phyloP scores from a whole-genome alignment of 1,140 invertebrate genomes.

The Microplitis mediator region DNA sequence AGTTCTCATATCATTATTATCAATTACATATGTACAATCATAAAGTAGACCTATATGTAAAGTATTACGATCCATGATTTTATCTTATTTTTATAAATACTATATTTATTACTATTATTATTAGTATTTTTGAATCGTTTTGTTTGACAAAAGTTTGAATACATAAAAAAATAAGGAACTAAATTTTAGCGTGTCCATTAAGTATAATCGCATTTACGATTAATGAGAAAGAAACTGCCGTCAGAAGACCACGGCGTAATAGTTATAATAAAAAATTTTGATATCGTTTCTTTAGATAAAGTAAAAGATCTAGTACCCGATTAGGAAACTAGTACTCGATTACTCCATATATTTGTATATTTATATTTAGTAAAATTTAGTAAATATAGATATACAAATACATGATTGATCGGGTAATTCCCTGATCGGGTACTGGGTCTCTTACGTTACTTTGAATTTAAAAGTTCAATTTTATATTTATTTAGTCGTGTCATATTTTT shows the following conservation, averaged over 20 bases:
- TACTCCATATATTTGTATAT: too few relatives aligned
- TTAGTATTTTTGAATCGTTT: not conserved
- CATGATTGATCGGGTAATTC: too few relatives aligned
- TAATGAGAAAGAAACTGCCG: conserved; percentile 7
- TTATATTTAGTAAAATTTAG: too few relatives aligned
- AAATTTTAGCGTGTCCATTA: conserved; percentile 4
- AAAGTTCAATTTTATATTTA: too few relatives aligned
- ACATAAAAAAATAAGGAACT: conserved; percentile 19
- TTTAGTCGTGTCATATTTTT: too few relatives aligned
- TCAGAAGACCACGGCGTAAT: not conserved
- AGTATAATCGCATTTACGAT: not conserved
- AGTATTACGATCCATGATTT: conserved; percentile 12
- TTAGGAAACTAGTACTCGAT: too few relatives aligned
- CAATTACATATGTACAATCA: conserved; percentile 54
- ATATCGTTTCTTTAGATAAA: not conserved
- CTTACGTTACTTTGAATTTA: too few relatives aligned
- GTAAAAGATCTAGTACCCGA: too few relatives aligned
- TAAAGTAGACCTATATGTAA: conserved; percentile 25
- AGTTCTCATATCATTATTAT: conserved; percentile 32
- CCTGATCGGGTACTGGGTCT: too few relatives aligned
- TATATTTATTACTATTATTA: not conserved
- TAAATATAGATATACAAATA: too few relatives aligned
- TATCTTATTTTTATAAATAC: not conserved
- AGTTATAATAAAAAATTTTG: not conserved
- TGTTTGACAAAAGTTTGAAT: not conserved